phyloP scores from a whole-genome alignment of 2,113 vertebrate species.

The Manacus vitellinus region DNA sequence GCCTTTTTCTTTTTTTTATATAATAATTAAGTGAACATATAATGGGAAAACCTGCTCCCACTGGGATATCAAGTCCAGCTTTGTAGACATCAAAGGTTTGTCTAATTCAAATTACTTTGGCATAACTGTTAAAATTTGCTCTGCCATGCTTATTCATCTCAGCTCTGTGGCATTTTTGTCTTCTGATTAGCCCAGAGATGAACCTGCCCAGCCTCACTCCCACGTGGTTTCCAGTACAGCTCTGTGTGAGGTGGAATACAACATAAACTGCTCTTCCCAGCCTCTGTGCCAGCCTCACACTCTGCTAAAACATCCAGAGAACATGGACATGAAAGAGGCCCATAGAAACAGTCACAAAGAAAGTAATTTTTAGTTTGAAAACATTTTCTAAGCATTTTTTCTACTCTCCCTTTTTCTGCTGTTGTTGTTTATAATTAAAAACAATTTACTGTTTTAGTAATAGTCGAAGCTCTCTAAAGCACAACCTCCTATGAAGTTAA shows the following conservation, averaged over 20 bases:
- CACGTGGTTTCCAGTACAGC: background rate
- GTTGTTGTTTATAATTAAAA: background rate
- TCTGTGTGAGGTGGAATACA: background rate
- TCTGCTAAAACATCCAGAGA: background rate
- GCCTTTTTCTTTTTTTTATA: background rate
- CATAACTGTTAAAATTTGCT: background rate
- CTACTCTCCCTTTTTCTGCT: background rate
- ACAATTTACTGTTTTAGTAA: background rate
- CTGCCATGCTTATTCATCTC: background rate
- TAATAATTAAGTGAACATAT: background rate
- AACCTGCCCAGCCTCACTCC: background rate
- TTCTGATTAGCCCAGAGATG: background rate
- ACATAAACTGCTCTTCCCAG: background rate
- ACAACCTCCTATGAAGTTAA: background rate
- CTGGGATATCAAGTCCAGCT: background rate
- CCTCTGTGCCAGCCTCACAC: background rate
- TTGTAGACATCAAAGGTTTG: conserved; percentile 24
- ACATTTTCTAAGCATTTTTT: background rate
- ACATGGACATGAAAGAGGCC: background rate
- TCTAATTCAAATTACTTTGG: background rate
- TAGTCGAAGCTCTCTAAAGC: background rate
- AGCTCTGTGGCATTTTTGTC: background rate
- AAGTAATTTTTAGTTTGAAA: background rate
- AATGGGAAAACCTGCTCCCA: background rate
- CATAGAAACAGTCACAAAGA: background rate